A percentile compares a stretch with the other conserved stretches of the same genome.
Evolutionary conservation across 1,140 invertebrate genomes (phyloP).

Genomic region (Lepidostoma basale): DNA sequence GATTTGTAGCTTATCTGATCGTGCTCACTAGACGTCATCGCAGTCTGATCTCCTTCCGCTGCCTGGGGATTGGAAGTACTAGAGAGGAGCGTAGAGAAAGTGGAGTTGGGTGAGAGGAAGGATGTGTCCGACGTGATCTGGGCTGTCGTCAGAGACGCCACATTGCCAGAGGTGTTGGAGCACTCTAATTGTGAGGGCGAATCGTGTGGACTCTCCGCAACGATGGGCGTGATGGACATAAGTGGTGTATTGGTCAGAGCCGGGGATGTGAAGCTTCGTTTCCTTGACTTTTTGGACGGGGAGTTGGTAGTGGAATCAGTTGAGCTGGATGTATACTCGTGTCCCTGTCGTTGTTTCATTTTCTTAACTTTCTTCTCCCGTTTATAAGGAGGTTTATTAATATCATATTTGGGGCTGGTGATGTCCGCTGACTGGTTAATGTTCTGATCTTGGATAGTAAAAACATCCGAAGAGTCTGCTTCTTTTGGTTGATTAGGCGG

Average conservation of each 20-base stretch:
- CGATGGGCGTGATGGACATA: conserved; percentile 60
- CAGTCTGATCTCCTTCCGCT: conserved; percentile 52
- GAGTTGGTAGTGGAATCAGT: conserved; percentile 46
- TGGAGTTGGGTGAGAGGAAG: conserved; percentile 55
- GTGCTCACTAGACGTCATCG: conserved; percentile 53
- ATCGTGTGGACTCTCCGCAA: conserved; percentile 59
- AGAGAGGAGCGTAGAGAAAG: conserved; percentile 55
- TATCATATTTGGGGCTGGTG: background rate
- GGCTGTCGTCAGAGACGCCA: conserved; percentile 4
- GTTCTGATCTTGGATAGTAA: conserved; percentile 26
- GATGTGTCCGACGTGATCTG: conserved; percentile 47
- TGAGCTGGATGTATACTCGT: conserved; percentile 43
- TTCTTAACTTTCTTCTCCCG: conserved; percentile 55
- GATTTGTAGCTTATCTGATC: conserved; percentile 59
- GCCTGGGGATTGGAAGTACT: conserved; percentile 24
- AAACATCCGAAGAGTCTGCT: conserved; percentile 30
- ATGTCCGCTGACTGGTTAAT: conserved; percentile 15
- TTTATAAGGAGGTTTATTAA: conserved; percentile 45
- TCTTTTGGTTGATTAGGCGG: conserved; percentile 21
- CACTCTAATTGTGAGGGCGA: conserved; percentile 54
- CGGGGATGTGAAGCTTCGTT: conserved; percentile 58
- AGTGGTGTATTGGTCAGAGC: conserved; percentile 58
- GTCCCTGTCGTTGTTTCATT: conserved; percentile 48
- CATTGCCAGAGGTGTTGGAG: conserved; percentile 48
- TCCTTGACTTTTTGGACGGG: conserved; percentile 53